phyloP scores from a whole-genome alignment of 2,113 vertebrate genomes.

The Haemorhous mexicanus region DNA sequence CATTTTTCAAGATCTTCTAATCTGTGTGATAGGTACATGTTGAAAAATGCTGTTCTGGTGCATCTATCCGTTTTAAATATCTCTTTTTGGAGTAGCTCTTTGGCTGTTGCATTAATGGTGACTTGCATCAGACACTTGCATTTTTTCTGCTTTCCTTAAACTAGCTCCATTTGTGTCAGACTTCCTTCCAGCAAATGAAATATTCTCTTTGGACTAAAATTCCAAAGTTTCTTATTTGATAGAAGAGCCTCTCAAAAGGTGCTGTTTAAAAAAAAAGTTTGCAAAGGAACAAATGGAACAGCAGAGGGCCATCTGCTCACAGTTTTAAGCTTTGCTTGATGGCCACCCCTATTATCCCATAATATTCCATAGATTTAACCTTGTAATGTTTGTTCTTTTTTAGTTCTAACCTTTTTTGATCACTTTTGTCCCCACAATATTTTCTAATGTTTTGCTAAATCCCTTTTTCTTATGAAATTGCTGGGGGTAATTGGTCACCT shows the following conservation, averaged over 20 bases:
- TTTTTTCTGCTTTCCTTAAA: not conserved
- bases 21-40: not conserved
- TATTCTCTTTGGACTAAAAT: not conserved
- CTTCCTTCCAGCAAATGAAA: not conserved
- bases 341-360: no score
- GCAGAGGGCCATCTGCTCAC: conserved; percentile 8
- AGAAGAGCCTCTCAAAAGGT: not conserved
- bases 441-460: not conserved
- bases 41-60: not conserved
- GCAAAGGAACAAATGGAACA: not conserved
- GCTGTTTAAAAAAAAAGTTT: not conserved
- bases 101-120: not conserved
- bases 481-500: not conserved
- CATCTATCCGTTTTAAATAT: not conserved
- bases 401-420: not conserved
- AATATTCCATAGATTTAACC: not conserved
- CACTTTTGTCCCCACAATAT: not conserved
- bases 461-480: not conserved
- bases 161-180: not conserved
- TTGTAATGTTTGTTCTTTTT: not conserved
- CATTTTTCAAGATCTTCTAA: not conserved
- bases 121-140: not conserved
- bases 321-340: not conserved
- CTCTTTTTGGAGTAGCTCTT: not conserved
- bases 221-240: not conserved